Evolutionary conservation across 2,797 vertebrate species (phyloP).

Genomic region (Crossoptilon crossoptilon): DNA sequence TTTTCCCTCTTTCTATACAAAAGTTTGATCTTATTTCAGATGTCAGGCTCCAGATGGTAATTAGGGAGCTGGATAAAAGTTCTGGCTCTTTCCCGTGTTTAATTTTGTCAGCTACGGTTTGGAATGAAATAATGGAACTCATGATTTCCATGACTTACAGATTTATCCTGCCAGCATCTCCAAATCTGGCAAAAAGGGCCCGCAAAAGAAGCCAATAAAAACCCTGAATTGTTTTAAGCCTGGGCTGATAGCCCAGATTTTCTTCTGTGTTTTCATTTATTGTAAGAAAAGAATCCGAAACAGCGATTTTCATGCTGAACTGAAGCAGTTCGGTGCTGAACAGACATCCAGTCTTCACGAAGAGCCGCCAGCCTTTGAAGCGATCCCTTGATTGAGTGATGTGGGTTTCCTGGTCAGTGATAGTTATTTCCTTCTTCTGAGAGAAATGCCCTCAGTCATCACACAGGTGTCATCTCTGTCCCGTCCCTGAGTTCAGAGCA

Average conservation of each 20-base stretch:
- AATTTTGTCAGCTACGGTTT: slow-evolving; percentile 5
- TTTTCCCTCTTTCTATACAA: neutral
- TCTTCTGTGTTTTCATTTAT: slow-evolving; percentile 41
- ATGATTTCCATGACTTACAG: slow-evolving; percentile 59
- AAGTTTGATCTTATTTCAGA: slow-evolving; percentile 18
- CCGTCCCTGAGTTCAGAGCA: neutral
- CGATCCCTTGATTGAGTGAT: neutral
- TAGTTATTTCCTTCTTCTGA: neutral
- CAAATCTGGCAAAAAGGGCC: neutral
- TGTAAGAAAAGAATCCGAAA: slow-evolving; percentile 16
- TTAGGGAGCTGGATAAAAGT: slow-evolving; percentile 37
- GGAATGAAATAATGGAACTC: slow-evolving; percentile 27
- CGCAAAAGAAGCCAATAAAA: slow-evolving; percentile 55
- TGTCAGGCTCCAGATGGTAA: slow-evolving; percentile 28
- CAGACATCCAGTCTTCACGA: neutral
- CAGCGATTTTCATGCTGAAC: neutral
- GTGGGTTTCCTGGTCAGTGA: neutral
- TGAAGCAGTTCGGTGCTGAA: neutral
- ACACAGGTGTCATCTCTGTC: neutral
- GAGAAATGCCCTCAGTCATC: neutral
- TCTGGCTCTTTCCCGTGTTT: slow-evolving; percentile 29
- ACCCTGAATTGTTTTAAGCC: slow-evolving; percentile 4
- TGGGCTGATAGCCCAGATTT: slow-evolving; percentile 34
- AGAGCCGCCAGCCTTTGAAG: neutral
- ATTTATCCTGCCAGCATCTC: slow-evolving; percentile 45